Conservation (phyloP, 2,113 vertebrate genomes). For the Erythrolamprus reginae region DNA sequence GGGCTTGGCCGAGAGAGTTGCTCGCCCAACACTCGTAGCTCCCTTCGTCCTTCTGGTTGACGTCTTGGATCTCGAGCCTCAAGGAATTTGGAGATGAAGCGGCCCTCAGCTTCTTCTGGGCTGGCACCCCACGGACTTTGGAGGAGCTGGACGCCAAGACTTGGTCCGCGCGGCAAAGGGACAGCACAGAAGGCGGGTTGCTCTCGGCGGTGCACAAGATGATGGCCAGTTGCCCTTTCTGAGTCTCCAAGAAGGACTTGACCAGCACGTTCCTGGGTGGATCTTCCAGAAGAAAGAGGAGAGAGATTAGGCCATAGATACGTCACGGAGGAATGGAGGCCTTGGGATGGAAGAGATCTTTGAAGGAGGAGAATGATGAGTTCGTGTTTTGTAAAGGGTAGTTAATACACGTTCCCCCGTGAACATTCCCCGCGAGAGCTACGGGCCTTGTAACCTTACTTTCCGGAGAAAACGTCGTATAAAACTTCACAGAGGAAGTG, state of each 20-base stretch:
- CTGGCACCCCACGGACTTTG: fast-evolving
- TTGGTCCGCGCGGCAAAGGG: constrained; percentile 40
- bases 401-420: too few species aligned
- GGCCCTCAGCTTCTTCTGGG: fast-evolving
- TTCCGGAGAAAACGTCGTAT: too few species aligned
- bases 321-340: not conserved
- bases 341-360: too few species aligned
- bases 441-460: too few species aligned
- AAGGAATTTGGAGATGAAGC: constrained; percentile 48
- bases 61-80: constrained; percentile 54
- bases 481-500: too few species aligned
- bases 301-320: not conserved
- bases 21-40: constrained; percentile 58
- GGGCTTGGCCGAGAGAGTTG: constrained; percentile 45
- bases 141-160: constrained; percentile 27
- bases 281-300: constrained; percentile 39
- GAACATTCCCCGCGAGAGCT: too few species aligned
- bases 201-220: constrained; percentile 66
- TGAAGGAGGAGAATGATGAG: too few species aligned
- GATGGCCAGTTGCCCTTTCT: constrained; percentile 35
- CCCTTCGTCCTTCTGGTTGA: constrained; percentile 41
- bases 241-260: constrained; percentile 60
- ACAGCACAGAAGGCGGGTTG: constrained; percentile 48
- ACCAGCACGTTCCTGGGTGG: constrained; percentile 56
- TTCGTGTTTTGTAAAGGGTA: too few species aligned